Conservation (phyloP, 2,113 vertebrate species). For the Narcine bancroftii region DNA sequence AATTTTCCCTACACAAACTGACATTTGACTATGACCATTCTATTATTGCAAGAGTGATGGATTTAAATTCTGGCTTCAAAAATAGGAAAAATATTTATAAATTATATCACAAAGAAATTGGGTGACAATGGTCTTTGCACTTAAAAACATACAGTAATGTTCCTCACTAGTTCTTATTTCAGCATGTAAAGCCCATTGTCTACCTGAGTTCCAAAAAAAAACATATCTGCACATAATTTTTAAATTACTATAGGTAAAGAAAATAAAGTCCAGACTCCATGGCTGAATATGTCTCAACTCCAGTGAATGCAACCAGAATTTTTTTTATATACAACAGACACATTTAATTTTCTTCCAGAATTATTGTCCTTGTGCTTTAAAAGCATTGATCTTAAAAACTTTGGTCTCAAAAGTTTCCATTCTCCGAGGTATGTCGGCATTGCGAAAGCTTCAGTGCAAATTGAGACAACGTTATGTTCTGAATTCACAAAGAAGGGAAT, state of each 20-base stretch:
- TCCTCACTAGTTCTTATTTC: neutral
- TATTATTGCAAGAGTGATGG: neutral
- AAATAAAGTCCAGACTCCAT: neutral
- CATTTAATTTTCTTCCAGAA: conserved; percentile 21
- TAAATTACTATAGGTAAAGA: neutral
- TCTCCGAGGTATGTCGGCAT: neutral
- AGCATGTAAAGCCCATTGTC: neutral
- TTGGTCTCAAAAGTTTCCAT: neutral
- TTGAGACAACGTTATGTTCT: conserved; percentile 2
- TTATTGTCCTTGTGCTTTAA: neutral
- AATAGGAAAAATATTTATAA: neutral
- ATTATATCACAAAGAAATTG: neutral
- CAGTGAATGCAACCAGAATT: neutral
- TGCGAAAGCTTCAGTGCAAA: neutral
- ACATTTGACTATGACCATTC: neutral
- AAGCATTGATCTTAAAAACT: neutral
- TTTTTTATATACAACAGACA: neutral
- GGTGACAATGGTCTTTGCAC: too few relatives aligned
- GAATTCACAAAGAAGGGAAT: neutral
- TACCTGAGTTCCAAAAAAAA: neutral
- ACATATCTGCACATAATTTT: neutral
- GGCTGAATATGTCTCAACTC: neutral
- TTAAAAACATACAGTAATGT: neutral
- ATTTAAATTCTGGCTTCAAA: neutral
- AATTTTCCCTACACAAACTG: neutral